Percentiles rank a stretch among this genome's conserved stretches.
Conservation (phyloP, 2,888 invertebrate genomes). For the Neoascia interrupta region DNA sequence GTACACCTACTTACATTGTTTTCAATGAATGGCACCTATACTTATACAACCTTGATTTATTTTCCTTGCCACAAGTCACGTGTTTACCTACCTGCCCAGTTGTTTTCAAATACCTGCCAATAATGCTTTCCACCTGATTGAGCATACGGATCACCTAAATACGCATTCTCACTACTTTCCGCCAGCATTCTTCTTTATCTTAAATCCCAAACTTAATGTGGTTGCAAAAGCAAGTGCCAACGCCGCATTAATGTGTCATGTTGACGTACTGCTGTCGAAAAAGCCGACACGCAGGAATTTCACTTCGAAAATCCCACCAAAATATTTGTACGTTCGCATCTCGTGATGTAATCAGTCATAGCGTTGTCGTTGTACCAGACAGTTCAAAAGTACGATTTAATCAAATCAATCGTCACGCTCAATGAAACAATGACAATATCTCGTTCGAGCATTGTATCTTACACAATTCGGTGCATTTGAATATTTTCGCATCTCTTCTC, state of each 20-base stretch:
- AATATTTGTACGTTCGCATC: not conserved
- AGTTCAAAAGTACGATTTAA: too few relatives aligned
- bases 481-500: slow-evolving; percentile 17
- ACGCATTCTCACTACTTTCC: too few relatives aligned
- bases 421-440: slow-evolving; percentile 51
- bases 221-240: slow-evolving; percentile 8
- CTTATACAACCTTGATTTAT: too few relatives aligned
- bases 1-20: too few relatives aligned
- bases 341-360: slow-evolving; percentile 33
- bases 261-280: slow-evolving; percentile 42
- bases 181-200: too few relatives aligned
- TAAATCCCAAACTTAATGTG: too few relatives aligned
- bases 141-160: not conserved
- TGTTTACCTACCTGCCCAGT: slow-evolving; percentile 2
- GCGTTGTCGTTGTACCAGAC: slow-evolving; percentile 6
- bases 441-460: not conserved
- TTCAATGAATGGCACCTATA: too few relatives aligned
- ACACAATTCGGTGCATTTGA: slow-evolving; percentile 16
- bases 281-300: slow-evolving; percentile 11
- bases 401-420: slow-evolving; percentile 63
- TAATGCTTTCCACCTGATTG: slow-evolving; percentile 14
- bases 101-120: not conserved
- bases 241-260: slow-evolving; percentile 32
- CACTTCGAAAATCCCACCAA: not conserved
- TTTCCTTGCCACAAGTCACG: too few relatives aligned